Evolutionary conservation across 2,797 vertebrate species (phyloP).

Genomic region (Mergus octosetaceus): DNA sequence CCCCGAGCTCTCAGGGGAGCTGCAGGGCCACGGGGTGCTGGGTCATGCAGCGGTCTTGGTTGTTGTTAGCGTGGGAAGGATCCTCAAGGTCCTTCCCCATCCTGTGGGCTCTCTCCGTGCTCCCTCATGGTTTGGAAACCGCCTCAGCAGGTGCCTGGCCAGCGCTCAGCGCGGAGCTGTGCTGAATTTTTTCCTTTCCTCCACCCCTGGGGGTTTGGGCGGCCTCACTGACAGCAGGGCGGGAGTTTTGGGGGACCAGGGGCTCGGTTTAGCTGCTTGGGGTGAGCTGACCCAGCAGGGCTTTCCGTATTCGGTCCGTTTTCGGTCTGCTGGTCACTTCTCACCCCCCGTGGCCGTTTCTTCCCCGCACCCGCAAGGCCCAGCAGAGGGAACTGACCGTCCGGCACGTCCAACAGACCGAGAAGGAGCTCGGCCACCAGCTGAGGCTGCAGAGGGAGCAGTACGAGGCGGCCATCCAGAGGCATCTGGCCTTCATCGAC

Average conservation of each 20-base stretch:
- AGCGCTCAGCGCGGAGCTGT: not conserved
- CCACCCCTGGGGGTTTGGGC: rapidly evolving
- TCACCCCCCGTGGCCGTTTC: not conserved
- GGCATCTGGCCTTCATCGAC: slow-evolving; percentile 93
- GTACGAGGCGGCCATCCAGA: slow-evolving; percentile 92
- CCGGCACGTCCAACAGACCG: slow-evolving; percentile 86
- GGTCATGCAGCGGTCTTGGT: rapidly evolving
- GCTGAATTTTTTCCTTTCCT: not conserved
- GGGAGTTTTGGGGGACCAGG: not conserved
- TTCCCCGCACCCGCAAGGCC: slow-evolving; percentile 72
- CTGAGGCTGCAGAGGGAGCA: slow-evolving; percentile 90
- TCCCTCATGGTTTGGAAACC: not conserved
- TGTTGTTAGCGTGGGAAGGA: not conserved
- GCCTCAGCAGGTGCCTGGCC: not conserved
- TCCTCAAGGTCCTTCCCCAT: not conserved
- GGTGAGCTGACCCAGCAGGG: not conserved
- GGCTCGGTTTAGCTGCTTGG: not conserved
- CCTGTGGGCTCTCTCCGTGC: not conserved
- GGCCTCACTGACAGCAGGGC: not conserved
- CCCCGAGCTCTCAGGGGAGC: not conserved
- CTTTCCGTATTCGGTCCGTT: not conserved
- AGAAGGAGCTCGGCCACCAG: slow-evolving; percentile 86
- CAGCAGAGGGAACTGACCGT: slow-evolving; percentile 90
- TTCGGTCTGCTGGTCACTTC: not conserved
- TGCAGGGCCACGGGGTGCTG: rapidly evolving